Evolutionary conservation across 2,888 invertebrate genomes (phyloP).

Genomic region (Tethea ocularis): DNA sequence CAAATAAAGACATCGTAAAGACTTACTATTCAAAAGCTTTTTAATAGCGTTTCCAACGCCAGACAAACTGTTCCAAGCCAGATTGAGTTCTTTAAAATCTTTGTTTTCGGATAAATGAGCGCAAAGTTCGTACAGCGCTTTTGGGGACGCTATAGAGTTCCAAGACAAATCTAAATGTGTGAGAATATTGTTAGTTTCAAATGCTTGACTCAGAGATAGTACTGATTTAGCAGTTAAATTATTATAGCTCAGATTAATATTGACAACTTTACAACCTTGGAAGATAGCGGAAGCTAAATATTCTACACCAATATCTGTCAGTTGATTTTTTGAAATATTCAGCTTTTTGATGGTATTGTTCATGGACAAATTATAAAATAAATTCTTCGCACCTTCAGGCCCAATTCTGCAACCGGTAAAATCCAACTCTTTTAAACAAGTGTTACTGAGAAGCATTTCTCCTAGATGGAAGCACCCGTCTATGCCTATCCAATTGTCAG

Average conservation of each 20-base stretch:
- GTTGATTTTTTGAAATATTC: slow-evolving; percentile 53
- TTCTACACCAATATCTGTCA: slow-evolving; percentile 52
- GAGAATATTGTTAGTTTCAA: slow-evolving; percentile 55
- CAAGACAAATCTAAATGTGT: slow-evolving; percentile 60
- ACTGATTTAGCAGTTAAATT: slow-evolving; percentile 50
- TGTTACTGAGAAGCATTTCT: slow-evolving; percentile 56
- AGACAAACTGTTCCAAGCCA: slow-evolving; percentile 60
- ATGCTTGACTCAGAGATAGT: slow-evolving; percentile 43
- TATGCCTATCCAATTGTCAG: slow-evolving; percentile 59
- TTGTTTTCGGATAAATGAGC: slow-evolving; percentile 45
- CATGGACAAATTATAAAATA: slow-evolving; percentile 40
- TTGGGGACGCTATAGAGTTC: slow-evolving; percentile 52
- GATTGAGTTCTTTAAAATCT: slow-evolving; percentile 49
- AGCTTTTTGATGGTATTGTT: slow-evolving; percentile 48
- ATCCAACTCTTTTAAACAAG: slow-evolving; percentile 49
- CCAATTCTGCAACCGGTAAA: slow-evolving; percentile 68
- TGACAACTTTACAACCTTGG: slow-evolving; percentile 44
- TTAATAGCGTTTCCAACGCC: slow-evolving; percentile 49
- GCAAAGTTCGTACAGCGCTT: slow-evolving; percentile 45
- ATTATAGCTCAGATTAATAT: slow-evolving; percentile 58
- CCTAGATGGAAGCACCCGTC: slow-evolving; percentile 69
- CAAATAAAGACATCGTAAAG: slow-evolving; percentile 47
- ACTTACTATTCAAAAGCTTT: slow-evolving; percentile 39
- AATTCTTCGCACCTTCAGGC: slow-evolving; percentile 39
- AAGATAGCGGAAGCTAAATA: slow-evolving; percentile 45